A percentile compares a stretch with the other conserved stretches of the same genome.
These are phyloP conservation scores for Vesta saturnalis DNA, from an alignment of 2,888 invertebrate species.

Conservation along the genomic window DNA sequence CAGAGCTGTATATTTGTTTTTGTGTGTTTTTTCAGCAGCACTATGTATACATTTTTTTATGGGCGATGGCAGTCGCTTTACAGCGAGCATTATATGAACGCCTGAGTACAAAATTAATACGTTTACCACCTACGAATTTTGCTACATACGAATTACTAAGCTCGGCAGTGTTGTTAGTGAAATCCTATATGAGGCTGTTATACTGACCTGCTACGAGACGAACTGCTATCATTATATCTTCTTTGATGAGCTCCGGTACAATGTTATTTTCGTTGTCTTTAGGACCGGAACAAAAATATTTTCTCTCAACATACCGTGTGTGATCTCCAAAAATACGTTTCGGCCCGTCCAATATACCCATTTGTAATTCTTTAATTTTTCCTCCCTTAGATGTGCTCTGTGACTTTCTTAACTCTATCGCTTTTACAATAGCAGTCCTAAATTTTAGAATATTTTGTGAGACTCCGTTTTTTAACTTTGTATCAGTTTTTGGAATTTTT, in stretches of 20 bases:
- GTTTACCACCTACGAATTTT: no score
- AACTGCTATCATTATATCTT: background rate
- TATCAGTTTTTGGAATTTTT: background rate
- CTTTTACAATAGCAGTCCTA: slow-evolving; percentile 3
- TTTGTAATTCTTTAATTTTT: slow-evolving; percentile 9
- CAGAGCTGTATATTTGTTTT: background rate
- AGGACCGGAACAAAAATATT: background rate
- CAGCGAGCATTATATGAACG: background rate
- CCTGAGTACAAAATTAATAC: background rate
- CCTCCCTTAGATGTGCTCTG: background rate
- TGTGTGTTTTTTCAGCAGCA: background rate
- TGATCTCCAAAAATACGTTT: slow-evolving; percentile 2
- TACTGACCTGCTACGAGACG: background rate
- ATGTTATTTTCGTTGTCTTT: background rate
- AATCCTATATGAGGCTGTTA: background rate
- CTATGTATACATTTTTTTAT: no score
- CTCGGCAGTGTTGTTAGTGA: slow-evolving; percentile 21
- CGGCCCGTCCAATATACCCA: background rate
- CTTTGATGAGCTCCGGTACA: background rate
- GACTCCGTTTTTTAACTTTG: background rate
- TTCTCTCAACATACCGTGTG: background rate
- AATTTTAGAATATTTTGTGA: slow-evolving; percentile 4
- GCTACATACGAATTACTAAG: no score
- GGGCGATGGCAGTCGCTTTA: background rate
- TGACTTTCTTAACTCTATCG: slow-evolving; percentile 4